Base-by-base conservation (phyloP, 2,888 invertebrate species). In the Eupithecia dodoneata region DNA sequence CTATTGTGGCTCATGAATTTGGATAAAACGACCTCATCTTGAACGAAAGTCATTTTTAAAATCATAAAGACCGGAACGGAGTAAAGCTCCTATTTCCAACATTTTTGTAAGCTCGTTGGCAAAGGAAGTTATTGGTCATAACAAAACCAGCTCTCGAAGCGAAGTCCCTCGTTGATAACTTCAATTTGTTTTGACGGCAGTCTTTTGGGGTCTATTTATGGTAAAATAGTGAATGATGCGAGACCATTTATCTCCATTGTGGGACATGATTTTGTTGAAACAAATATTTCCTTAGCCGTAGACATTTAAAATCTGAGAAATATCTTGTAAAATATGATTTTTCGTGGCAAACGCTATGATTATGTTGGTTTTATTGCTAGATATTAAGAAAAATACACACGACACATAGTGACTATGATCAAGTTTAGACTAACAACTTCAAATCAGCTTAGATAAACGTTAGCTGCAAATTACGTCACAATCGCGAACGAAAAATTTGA, bases 161-260 rank as follows among this genome's bases (percentile, higher is more conserved):
- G 13, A 66, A 41, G 42, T 42, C n/a, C 18, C 66, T 15, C 13
- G 66, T 42, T 10, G 63, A 30, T 66, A 66, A 42, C 66, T 66
- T 3, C 15, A 66, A 42, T 42, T 66, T 66, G 66, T 86, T 84
- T 86, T 87, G 85, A 86, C 82, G 85, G 79, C 81, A 80, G 82
- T 77, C 83, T 85, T 86, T 85, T 86, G 85, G 86, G 85, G 81
- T 80, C 63, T 83, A 81, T 42, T 74, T 77, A 75, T 80, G 81
- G 83, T 85, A 88, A 86, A 87, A 81, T 85, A 86, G 85, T 90
- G 89, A 91, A 87, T 87, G 85, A 90, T 91, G 84, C 80, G 82
- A 83, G 47, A 73, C 84, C 86, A 92, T 92, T 88, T 83, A 88
- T 92, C 91, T 90, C 86, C 86, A 91, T 91, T 89, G 85, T 84